phyloP scores from a whole-genome alignment of 1,140 invertebrate species.

The Pogonomyrmex barbatus region DNA sequence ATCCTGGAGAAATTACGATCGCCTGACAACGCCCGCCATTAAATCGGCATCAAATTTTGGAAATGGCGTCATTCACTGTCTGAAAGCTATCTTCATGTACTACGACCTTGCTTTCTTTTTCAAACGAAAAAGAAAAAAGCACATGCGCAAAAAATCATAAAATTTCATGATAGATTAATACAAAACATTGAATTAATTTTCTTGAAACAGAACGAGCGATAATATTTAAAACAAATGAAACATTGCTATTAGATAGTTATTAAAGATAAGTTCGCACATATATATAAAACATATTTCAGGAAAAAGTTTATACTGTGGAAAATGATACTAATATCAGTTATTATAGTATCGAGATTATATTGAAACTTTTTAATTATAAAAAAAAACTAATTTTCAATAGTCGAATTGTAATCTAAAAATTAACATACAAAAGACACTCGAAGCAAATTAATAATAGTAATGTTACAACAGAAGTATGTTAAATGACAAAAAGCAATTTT shows the following conservation, averaged over 20 bases:
- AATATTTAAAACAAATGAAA: slow-evolving; percentile 10
- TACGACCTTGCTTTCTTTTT: neutral
- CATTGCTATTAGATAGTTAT: neutral
- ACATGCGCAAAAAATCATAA: slow-evolving; percentile 21
- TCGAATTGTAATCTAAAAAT: neutral
- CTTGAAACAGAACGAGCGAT: neutral
- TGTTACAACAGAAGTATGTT: neutral
- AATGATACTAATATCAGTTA: neutral
- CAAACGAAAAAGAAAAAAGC: neutral
- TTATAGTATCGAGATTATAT: neutral
- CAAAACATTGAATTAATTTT: slow-evolving; percentile 16
- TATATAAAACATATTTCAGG: neutral
- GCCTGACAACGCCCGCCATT: neutral
- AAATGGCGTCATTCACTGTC: slow-evolving; percentile 2
- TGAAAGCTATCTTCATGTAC: neutral
- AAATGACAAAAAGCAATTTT: neutral
- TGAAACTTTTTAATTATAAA: neutral
- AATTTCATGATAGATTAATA: neutral
- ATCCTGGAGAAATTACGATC: neutral
- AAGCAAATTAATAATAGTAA: neutral
- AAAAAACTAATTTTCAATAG: neutral
- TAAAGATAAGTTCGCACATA: neutral
- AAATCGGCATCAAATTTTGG: slow-evolving; percentile 21
- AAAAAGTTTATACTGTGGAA: neutral
- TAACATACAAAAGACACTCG: neutral